Evolutionary conservation across 2,113 vertebrate species (phyloP).

Genomic region (Actinemys pallida): DNA sequence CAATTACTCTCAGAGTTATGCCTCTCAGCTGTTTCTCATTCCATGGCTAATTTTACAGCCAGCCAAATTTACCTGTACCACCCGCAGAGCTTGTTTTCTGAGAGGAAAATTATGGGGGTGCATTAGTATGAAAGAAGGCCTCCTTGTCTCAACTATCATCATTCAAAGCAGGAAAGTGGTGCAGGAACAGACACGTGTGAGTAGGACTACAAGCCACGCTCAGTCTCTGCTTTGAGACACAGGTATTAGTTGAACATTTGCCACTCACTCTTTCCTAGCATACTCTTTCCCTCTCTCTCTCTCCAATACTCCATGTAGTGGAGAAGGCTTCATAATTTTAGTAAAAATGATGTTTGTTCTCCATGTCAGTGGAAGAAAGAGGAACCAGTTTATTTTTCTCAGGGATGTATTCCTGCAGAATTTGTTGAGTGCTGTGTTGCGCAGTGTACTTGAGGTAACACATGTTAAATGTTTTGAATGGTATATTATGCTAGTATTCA

Average conservation of each 20-base stretch:
- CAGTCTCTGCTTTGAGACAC: background rate
- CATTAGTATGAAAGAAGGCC: background rate
- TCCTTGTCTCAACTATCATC: background rate
- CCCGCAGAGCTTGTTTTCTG: background rate
- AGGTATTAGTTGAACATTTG: background rate
- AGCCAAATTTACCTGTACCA: background rate
- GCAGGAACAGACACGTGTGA: background rate
- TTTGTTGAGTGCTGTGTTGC: background rate
- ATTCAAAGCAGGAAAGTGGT: background rate
- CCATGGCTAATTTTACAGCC: background rate
- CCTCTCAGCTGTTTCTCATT: background rate
- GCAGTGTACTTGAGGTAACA: background rate
- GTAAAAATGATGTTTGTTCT: background rate
- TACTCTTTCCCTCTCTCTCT: background rate
- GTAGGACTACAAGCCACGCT: background rate
- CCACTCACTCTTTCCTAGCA: background rate
- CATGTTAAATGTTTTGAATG: background rate
- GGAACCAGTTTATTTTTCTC: background rate
- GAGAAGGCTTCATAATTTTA: background rate
- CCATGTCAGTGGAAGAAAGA: background rate
- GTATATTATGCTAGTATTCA: background rate
- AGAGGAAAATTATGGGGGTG: background rate
- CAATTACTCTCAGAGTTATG: background rate
- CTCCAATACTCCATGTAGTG: background rate
- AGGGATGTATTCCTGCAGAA: background rate